Base-by-base conservation (phyloP, 2,888 invertebrate genomes). In the Corythucha ciliata region DNA sequence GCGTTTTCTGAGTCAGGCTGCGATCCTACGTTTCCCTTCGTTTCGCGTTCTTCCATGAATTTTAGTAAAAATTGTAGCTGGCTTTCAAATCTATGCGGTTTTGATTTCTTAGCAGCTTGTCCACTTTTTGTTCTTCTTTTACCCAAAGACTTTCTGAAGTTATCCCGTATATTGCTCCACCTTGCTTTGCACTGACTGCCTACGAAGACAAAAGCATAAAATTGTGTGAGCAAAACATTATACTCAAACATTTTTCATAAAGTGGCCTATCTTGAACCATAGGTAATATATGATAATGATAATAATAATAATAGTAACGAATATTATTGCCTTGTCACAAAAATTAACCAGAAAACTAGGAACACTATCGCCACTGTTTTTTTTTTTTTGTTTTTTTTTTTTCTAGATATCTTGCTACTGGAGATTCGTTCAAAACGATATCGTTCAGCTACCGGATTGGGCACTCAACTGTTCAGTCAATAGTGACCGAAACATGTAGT, bases 401-500 rank as follows among this genome's bases (percentile, higher is more conserved):
- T 45, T 45, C 10, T 4, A 45, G 29, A n/a, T 65, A 64, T 59
- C 56, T 60, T 44, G 53, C 53, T 24, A 60, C 56, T 27, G 58
- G 56, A 22, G 53, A 52, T 55, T 59, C 49, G 21, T 50, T 48
- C 39, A 33, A 53, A 45, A 51, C 55, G 29, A 53, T 55, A 25
- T 47, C 55, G 3, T 50, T 49, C 37, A 53, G 57, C 32, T 57
- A 40, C 41, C 48, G 54, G 22, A 21, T 55, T 12, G 52, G 58
- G 10, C 46, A 57, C 49, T 44, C 44, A 18, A 50, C 48, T 16
- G 50, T 57, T 22, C 48, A 52, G 18, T 25, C 24, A 27, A 58
- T 58, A 21, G 57, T 55, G 4, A 20, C 20, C 16, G 57, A 58
- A 37, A 45, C 48, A 12, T 53, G 47, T 46, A 21, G 48, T 24